A percentile compares a stretch with the other conserved stretches of the same genome.
Conservation (phyloP, 1,140 invertebrate species). For the Platyscapa corneri region DNA sequence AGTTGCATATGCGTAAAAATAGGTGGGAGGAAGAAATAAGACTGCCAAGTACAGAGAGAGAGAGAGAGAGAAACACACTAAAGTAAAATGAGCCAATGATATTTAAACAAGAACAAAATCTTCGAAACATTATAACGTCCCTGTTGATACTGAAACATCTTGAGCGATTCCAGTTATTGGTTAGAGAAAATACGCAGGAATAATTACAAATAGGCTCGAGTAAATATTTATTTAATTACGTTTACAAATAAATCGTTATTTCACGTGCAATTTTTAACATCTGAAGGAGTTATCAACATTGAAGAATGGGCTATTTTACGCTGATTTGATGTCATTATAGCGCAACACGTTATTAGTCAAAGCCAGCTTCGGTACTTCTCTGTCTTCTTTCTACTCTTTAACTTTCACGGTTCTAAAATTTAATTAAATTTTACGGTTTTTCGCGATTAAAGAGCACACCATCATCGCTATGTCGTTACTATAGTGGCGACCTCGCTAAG, state of each 20-base stretch:
- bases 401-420: slow-evolving; percentile 73
- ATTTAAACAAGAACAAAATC: slow-evolving; percentile 65
- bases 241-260: background rate
- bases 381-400: too few species aligned
- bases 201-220: background rate
- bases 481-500: background rate
- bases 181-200: background rate
- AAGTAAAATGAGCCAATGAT: slow-evolving; percentile 60
- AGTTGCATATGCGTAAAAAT: slow-evolving; percentile 21
- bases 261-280: too few species aligned
- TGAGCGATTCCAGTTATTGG: slow-evolving; percentile 48
- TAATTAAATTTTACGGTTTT: slow-evolving; percentile 76
- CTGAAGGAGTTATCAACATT: too few species aligned
- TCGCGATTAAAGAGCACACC: slow-evolving; percentile 71
- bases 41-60: slow-evolving; percentile 43
- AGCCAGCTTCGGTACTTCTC: slow-evolving; percentile 58
- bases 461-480: background rate
- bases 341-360: slow-evolving; percentile 68
- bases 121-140: slow-evolving; percentile 58
- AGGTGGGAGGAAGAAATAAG: slow-evolving; percentile 49
- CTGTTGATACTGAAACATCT: slow-evolving; percentile 63
- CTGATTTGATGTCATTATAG: background rate
- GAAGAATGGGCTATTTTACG: too few species aligned
- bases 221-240: background rate
- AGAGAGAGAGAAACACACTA: slow-evolving; percentile 56